These are phyloP conservation scores for Tetanocera ferruginea DNA, from an alignment of 2,888 invertebrate species.

Conservation along the genomic window DNA sequence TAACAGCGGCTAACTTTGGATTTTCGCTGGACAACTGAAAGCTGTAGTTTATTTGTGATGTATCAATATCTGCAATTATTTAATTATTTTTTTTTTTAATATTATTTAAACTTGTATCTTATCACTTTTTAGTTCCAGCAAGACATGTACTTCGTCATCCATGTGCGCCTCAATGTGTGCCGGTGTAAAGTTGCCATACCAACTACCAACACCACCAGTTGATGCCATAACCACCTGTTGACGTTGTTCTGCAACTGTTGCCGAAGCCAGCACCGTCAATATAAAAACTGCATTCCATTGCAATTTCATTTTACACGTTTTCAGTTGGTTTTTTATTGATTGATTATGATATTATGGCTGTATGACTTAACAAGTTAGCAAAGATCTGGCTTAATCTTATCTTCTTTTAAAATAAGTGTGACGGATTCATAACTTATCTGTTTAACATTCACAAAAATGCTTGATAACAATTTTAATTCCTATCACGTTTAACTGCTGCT, in stretches of 20 bases:
- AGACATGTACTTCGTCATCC: constrained; percentile 51
- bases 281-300: neutral
- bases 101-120: neutral
- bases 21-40: constrained; percentile 57
- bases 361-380: neutral
- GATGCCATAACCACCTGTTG: constrained; percentile 5
- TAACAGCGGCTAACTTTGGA: constrained; percentile 54
- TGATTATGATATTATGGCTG: neutral
- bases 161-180: constrained; percentile 55
- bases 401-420: no score
- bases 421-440: no score
- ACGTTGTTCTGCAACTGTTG: constrained; percentile 4
- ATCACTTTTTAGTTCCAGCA: constrained; percentile 53
- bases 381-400: neutral
- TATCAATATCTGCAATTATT: constrained; percentile 49
- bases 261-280: neutral
- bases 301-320: neutral
- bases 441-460: no score
- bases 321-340: neutral
- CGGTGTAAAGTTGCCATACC: constrained; percentile 59
- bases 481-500: no score
- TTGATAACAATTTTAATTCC: no score
- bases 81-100: neutral
- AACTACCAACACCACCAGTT: constrained; percentile 36
- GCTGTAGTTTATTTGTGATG: constrained; percentile 43